A percentile compares a stretch with the other conserved stretches of the same genome.
Conservation (phyloP, 2,113 vertebrate species). For the Willisornis vidua region DNA sequence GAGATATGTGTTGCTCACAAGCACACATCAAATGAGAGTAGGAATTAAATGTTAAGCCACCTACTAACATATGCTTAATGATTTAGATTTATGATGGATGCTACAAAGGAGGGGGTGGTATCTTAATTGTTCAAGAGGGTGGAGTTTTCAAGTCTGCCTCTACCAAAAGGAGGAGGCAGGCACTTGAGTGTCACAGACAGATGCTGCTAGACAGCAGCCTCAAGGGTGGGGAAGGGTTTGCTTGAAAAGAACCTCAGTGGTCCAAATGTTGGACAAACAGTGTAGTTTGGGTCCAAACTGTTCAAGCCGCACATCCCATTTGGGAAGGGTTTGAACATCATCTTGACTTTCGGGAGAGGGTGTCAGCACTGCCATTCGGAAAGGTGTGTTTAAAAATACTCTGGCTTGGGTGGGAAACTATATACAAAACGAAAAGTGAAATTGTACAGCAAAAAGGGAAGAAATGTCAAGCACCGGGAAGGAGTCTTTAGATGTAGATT, state of each 20-base stretch:
- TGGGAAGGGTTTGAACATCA: not conserved
- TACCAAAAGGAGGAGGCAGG: not conserved
- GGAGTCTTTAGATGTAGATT: not conserved
- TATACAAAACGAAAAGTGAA: not conserved
- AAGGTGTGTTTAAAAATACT: not conserved
- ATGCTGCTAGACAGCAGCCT: not conserved
- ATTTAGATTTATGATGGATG: not conserved
- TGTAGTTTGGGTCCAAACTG: not conserved
- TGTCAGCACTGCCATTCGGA: not conserved
- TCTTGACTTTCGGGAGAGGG: not conserved
- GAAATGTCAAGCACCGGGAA: not conserved
- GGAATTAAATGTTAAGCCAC: conserved; percentile 5
- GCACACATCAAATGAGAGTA: not conserved
- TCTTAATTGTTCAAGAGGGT: not conserved
- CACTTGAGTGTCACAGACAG: not conserved
- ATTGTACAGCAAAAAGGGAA: not conserved
- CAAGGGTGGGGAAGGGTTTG: not conserved
- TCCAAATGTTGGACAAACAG: not conserved
- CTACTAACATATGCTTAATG: not conserved
- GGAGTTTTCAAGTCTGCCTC: not conserved
- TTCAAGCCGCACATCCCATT: accelerated
- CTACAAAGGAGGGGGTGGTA: not conserved
- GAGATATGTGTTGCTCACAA: not conserved
- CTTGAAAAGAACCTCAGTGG: not conserved
- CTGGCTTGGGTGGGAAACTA: not conserved